Base-by-base conservation (phyloP, 2,888 invertebrate genomes). In the Papilio demoleus region DNA sequence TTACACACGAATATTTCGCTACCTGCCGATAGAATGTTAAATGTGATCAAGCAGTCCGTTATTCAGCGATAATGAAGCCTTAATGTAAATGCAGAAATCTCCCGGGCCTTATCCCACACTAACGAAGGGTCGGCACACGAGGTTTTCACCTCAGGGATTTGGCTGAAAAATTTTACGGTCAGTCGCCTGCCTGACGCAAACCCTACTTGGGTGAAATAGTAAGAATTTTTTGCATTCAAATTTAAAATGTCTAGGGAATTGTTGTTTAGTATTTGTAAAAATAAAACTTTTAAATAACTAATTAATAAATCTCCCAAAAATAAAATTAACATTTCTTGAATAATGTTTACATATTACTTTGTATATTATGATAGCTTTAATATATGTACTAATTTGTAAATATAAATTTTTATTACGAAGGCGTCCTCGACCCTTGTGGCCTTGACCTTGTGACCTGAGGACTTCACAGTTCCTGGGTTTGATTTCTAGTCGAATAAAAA, bases 291-390 rank as follows among this genome's bases (percentile, higher is more conserved):
- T 19, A 38, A 61, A 34, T 36, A 47, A 47, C 38, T 50, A 22
- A 62, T 61, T 38, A 40, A 60, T 40, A 14, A 40, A 61, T 67
- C 8, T 50, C 61, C n/a, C 42, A 19, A 24, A 31, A 34, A 62
- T 22, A 62, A 40, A 22, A 62, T 62, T 61, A 62, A 31, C 36
- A 47, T 45, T 34, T 31, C 31, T 56, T 40, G 42, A 4, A 61
- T 61, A 61, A 50, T 50, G 61, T 67, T 67, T 62, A 50, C 47
- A 38, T 66, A 50, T 40, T 17, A 9, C 14, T 14, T 19, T 17
- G 6, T 11, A 36, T 22, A 38, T 38, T 38, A 34, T 59, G 19
- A 38, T 38, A 59, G 11, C 22, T 38, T 59, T 59, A 59, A 14
- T 36, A 58, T 34, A 27, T 11, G 27, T 50, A 50, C 6, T 50